These are phyloP conservation scores for Phodopus roborovskii DNA, from an alignment of 2,113 vertebrate species.

Conservation along the genomic window DNA sequence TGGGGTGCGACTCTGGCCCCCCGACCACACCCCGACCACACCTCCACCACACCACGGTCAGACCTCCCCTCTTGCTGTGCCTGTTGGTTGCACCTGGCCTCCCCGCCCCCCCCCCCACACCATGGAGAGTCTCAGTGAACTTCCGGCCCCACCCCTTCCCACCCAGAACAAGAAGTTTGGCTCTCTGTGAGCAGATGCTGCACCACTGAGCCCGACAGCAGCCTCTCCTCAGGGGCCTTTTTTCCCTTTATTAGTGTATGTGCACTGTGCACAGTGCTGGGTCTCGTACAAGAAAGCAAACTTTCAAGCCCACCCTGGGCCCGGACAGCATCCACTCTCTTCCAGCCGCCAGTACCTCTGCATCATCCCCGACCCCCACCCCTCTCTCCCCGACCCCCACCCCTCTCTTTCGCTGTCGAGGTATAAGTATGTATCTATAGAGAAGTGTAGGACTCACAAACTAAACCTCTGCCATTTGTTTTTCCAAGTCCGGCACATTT, in stretches of 20 bases:
- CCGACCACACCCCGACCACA: too few relatives aligned
- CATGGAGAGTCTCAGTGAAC: not conserved
- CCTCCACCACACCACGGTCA: rapidly evolving
- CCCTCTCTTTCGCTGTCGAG: not conserved
- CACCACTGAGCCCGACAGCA: not conserved
- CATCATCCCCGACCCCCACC: not conserved
- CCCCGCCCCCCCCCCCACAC: too few relatives aligned
- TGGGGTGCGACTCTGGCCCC: not conserved
- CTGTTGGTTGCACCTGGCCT: not conserved
- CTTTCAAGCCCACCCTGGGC: not conserved
- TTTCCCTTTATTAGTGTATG: slow-evolving; percentile 9
- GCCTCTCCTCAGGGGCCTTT: not conserved
- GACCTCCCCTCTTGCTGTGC: not conserved
- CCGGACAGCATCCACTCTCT: not conserved
- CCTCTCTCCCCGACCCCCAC: not conserved
- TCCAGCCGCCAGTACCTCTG: not conserved
- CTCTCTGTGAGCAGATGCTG: not conserved
- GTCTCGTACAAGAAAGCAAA: not conserved
- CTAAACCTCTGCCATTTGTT: not conserved
- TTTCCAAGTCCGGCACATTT: not conserved
- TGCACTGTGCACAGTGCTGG: not conserved
- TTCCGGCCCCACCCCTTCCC: not conserved
- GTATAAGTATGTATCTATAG: not conserved
- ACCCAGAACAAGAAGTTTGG: not conserved
- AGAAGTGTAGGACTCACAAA: not conserved